Evolutionary conservation across 2,888 invertebrate genomes (phyloP), one percentile per base, ranked within the genome.

Genomic region (Kuschelorhynchus macadamiae): DNA sequence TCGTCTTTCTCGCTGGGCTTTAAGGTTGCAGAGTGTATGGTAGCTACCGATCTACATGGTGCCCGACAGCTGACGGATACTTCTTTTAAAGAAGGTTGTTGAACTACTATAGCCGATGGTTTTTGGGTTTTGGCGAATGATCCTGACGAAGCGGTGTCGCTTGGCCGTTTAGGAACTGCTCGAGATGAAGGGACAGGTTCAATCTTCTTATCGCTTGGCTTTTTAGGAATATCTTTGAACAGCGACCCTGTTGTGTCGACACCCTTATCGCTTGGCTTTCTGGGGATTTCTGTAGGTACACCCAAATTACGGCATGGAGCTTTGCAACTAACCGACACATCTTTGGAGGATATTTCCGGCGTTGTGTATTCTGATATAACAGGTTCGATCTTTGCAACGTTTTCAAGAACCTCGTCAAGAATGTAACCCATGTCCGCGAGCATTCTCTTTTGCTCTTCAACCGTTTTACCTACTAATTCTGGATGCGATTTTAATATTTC

Each of bases 281-380:
- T 17, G 8, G 2, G 12, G 11, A 39, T 39, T 25, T 49, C 49
- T 12, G 39, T 33, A 8, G 49, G 21, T 8, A 36, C 49, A 7
- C 41, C 32, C 21, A 30, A 41, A 8, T 42, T 46, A 14, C 66
- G 21, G 25, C 69, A 69, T n/a, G 52, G 42, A n/a, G 65, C 69
- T 56, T 44, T 69, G 32, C 69, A 69, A 25, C 39, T 39, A 42
- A 65, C n/a, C 9, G 60, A 60, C 1, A 46, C 63, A 21, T 67
- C 67, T 57, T 42, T 56, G 9, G 67, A 63, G 9, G 60, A 66
- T 12, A 46, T 60, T 14, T 52, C 12, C 0, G 61, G 42, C 11
- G 50, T 50, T 0, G 30, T 18, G 18, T 30, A 32, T 11, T 49
- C 39, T 18, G 36, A 16, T 39, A 14, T 14, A 39, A 25, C 49